These are phyloP conservation scores for Coluber constrictor DNA, from an alignment of 2,797 vertebrate species.

Conservation along the genomic window DNA sequence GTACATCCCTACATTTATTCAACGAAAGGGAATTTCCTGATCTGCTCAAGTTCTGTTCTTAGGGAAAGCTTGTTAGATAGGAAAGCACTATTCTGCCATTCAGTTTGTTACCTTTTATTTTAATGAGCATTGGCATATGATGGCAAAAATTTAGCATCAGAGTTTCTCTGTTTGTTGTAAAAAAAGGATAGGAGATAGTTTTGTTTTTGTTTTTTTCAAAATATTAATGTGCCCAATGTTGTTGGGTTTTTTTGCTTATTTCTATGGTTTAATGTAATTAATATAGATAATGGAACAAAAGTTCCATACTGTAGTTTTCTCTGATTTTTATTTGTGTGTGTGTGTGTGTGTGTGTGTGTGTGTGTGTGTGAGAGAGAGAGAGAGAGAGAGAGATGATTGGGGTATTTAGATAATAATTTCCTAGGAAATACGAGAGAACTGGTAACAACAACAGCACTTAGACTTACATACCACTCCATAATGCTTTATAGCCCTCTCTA, in stretches of 20 bases:
- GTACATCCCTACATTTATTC: conserved; percentile 7
- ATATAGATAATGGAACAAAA: background rate
- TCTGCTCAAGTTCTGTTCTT: conserved; percentile 7
- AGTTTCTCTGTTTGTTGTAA: conserved; percentile 4
- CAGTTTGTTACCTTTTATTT: background rate
- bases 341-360: no score
- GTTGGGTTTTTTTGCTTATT: background rate
- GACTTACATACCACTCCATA: no score
- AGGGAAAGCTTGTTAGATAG: conserved; percentile 11
- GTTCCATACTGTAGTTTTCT: background rate
- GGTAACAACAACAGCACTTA: no score
- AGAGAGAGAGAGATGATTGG: no score
- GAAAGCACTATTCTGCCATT: background rate
- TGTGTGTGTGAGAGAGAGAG: no score
- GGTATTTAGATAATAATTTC: background rate
- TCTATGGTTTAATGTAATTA: background rate
- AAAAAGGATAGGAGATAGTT: background rate
- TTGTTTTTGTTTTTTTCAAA: background rate
- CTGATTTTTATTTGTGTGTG: no score
- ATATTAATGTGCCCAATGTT: background rate
- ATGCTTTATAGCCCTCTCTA: no score
- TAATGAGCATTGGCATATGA: conserved; percentile 7
- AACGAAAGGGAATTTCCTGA: conserved; percentile 28
- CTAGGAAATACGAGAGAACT: background rate
- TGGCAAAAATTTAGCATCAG: conserved; percentile 5